Evolutionary conservation across 2,888 invertebrate species (phyloP), one percentile per base, ranked within the genome.

Genomic region (Macropis europaea): DNA sequence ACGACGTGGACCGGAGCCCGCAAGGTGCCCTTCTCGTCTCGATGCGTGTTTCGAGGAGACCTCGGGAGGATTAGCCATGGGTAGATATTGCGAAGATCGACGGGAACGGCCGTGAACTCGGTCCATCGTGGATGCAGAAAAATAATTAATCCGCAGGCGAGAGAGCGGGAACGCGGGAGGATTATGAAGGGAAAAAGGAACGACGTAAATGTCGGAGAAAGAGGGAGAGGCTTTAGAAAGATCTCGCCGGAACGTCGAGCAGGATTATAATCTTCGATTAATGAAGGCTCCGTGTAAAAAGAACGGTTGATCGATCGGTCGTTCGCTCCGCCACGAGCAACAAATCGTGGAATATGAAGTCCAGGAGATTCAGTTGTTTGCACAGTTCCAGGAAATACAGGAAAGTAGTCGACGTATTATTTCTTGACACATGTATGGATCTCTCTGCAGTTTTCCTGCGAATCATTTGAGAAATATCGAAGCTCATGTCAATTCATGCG

Each of bases 191-290:
- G 36, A 28, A 40, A 15, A 26, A 26, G 3, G 32, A 11, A 15
- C 3, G 15, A 26, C 43, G 36, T 13, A 13, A 24, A 57, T 28
- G 38, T 28, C 3, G 13, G 28, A 24, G 22, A 42, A 17, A 0
- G 30, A 15, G n/a, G 40, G 28, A 11, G 48, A 17, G 42, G 54
- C 71, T 66, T 63, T 22, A 61, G 50, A 50, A 70, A 71, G 72
- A 59, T 73, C 69, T 69, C 57, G 50, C 66, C 26, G 53, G 64
- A 54, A 47, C 67, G 57, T 66, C 71, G 52, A 26, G 43, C 56
- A 42, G 79, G 68, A 83, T 77, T 78, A 79, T 78, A 74, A 78
- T 78, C 68, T 66, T 62, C 63, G 69, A 79, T 83, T 82, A 82
- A 83, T 81, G 77, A 68, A 68, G 63, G 50, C 60, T 63, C 43